A percentile compares a stretch with the other conserved stretches of the same genome.
Conservation (phyloP, 1,140 invertebrate genomes). For the Acromyrmex charruanus region DNA sequence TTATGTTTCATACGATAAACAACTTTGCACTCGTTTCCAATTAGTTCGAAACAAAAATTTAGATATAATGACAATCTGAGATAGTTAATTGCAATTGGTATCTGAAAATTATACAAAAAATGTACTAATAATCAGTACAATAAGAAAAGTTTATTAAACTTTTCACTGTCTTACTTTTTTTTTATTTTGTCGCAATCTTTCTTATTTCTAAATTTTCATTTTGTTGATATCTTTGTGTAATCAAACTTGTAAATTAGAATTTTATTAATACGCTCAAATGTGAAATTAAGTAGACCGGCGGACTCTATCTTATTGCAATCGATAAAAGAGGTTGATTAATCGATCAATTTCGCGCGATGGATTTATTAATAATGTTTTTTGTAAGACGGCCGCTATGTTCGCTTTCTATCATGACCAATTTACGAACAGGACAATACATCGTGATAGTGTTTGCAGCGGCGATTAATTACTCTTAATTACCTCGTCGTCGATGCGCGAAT, state of each 20-base stretch:
- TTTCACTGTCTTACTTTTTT: neutral
- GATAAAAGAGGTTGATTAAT: slow-evolving; percentile 1
- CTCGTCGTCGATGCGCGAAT: slow-evolving; percentile 1
- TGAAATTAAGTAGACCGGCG: slow-evolving; percentile 8
- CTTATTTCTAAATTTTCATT: neutral
- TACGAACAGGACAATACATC: slow-evolving; percentile 49
- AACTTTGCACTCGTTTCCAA: neutral
- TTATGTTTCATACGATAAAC: slow-evolving; percentile 13
- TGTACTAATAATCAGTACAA: neutral
- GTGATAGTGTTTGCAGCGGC: slow-evolving; percentile 46
- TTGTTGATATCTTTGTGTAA: neutral
- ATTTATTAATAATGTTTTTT: slow-evolving; percentile 50
- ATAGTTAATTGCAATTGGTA: neutral
- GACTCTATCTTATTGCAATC: slow-evolving; percentile 17
- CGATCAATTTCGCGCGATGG: neutral
- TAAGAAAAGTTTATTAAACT: neutral
- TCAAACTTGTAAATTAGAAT: neutral
- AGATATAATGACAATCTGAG: neutral
- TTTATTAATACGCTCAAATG: neutral
- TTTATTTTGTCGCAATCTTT: neutral
- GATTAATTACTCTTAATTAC: slow-evolving; percentile 58
- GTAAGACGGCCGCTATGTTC: neutral
- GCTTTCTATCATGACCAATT: slow-evolving; percentile 50
- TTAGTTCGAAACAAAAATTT: neutral
- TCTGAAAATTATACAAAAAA: neutral